A percentile compares a stretch with the other conserved stretches of the same genome.
phyloP scores from a whole-genome alignment of 2,797 vertebrate genomes.

The Melanogrammus aeglefinus region DNA sequence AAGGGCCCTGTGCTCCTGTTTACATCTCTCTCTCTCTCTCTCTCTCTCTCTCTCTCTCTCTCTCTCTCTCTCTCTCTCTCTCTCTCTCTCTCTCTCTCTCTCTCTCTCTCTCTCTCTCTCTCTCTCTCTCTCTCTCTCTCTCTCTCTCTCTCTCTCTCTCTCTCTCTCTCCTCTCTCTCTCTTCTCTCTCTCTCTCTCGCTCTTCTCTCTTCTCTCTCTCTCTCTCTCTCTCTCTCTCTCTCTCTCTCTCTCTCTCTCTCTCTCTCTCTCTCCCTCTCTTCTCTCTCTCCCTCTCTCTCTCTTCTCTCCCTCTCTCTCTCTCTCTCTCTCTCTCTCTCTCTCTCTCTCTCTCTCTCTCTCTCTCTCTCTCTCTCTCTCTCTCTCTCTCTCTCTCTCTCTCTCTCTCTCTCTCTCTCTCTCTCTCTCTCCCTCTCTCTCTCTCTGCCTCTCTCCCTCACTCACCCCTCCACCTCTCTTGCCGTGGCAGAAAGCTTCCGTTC shows the following conservation, averaged over 20 bases:
- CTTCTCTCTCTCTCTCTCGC: constrained; percentile 24
- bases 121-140: constrained; percentile 32
- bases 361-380: constrained; percentile 23
- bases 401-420: constrained; percentile 30
- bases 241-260: constrained; percentile 22
- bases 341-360: constrained; percentile 31
- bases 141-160: constrained; percentile 23
- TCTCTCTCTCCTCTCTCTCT: too few relatives aligned
- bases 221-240: constrained; percentile 22
- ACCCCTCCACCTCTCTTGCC: constrained; percentile 27
- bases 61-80: constrained; percentile 4
- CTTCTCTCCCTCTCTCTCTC: constrained; percentile 42
- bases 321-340: constrained; percentile 19
- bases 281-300: constrained; percentile 27
- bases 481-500: constrained; percentile 56
- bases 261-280: constrained; percentile 33
- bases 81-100: constrained; percentile 36
- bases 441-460: constrained; percentile 19
- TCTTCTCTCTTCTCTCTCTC: constrained; percentile 35
- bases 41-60: constrained; percentile 32
- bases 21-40: constrained; percentile 43
- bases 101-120: constrained; percentile 20
- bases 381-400: constrained; percentile 25
- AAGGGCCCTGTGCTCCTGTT: constrained; percentile 37
- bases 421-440: constrained; percentile 30